Evolutionary conservation across 1,140 invertebrate genomes (phyloP).

Genomic region (Apis florea): DNA sequence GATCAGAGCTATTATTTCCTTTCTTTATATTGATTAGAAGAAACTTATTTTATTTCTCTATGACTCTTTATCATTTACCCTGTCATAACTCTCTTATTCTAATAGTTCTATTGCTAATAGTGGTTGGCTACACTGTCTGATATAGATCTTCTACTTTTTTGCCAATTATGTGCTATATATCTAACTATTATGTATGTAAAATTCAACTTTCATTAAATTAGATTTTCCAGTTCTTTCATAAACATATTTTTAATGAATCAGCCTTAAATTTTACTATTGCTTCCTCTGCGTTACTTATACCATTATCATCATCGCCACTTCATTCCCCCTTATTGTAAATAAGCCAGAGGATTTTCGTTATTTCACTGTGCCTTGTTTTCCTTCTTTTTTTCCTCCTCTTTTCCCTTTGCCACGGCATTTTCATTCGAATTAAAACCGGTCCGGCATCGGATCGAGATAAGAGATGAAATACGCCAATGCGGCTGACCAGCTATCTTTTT

Average conservation of each 20-base stretch:
- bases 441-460: constrained; percentile 29
- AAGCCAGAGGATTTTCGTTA: background rate
- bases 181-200: too few species aligned
- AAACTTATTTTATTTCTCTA: too few species aligned
- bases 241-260: background rate
- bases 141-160: too few species aligned
- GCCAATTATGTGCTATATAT: too few species aligned
- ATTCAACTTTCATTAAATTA: too few species aligned
- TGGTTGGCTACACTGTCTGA: too few species aligned
- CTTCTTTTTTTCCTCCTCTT: too few species aligned
- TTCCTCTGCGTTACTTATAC: constrained; percentile 7
- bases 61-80: too few species aligned
- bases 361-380: background rate
- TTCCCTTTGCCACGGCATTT: constrained; percentile 5
- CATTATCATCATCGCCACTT: background rate
- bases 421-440: constrained; percentile 45
- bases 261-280: background rate
- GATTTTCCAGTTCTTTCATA: background rate
- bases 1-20: too few species aligned
- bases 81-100: too few species aligned
- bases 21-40: too few species aligned
- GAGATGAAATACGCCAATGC: constrained; percentile 49
- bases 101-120: too few species aligned
- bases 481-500: constrained; percentile 4
- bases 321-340: background rate